Conservation (phyloP, 2,888 invertebrate genomes). For the Oithona nana region DNA sequence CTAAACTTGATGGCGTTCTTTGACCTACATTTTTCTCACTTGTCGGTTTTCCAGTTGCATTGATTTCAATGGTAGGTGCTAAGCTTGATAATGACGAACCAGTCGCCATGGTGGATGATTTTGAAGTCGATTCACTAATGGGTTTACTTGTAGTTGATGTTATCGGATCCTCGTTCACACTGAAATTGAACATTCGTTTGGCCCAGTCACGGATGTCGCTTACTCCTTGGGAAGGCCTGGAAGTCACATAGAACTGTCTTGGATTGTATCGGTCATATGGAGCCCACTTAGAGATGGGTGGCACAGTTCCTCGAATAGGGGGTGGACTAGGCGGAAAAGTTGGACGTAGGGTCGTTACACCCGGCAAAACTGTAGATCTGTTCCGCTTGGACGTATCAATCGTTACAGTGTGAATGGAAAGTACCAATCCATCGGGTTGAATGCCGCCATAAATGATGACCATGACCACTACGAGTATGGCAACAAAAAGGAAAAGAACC, state of each 20-base stretch:
- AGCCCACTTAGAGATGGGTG: background rate
- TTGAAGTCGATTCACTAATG: too few species aligned
- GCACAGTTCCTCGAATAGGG: background rate
- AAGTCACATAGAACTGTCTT: background rate
- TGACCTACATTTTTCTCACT: too few species aligned
- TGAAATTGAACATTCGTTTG: background rate
- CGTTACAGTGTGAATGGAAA: slow-evolving; percentile 22
- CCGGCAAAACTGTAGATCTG: background rate
- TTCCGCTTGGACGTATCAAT: background rate
- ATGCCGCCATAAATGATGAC: slow-evolving; percentile 39
- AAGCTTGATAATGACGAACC: too few species aligned
- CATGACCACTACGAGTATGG: slow-evolving; percentile 36
- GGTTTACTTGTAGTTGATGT: too few species aligned
- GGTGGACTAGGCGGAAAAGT: background rate
- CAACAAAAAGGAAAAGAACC: slow-evolving; percentile 36
- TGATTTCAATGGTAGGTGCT: too few species aligned
- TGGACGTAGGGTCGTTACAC: background rate
- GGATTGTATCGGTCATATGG: background rate
- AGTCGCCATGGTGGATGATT: too few species aligned
- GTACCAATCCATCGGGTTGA: slow-evolving; percentile 34
- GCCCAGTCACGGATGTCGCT: background rate
- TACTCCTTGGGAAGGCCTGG: background rate
- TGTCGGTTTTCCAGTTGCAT: too few species aligned
- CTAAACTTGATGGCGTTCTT: too few species aligned
- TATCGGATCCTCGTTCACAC: too few species aligned